A percentile compares a stretch with the other conserved stretches of the same genome.
Conservation (phyloP, 2,113 vertebrate genomes). For the Sporophila hypoxantha region DNA sequence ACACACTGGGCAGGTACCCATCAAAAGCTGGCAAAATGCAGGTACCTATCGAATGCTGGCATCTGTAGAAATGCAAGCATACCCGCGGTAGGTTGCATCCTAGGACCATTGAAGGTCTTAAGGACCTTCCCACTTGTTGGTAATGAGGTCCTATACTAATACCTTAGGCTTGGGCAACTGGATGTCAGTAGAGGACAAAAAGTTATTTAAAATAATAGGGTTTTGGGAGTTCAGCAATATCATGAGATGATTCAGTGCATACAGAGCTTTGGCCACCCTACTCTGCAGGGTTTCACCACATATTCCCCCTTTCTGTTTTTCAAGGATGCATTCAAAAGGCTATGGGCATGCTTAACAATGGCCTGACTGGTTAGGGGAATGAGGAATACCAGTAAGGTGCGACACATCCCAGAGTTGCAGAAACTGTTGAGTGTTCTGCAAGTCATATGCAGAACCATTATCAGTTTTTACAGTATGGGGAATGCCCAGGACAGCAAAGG, state of each 20-base stretch:
- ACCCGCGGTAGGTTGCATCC: not conserved
- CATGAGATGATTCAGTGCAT: fast-evolving
- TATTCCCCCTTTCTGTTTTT: not conserved
- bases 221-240: no score
- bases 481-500: not conserved
- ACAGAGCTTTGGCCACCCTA: not conserved
- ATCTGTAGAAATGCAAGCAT: not conserved
- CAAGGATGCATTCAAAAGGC: not conserved
- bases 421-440: not conserved
- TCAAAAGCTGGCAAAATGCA: not conserved
- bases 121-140: not conserved
- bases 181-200: not conserved
- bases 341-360: not conserved
- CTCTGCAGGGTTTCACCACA: not conserved
- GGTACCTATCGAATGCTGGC: not conserved
- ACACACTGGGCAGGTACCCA: not conserved
- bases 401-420: not conserved
- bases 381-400: not conserved
- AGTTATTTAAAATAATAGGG: no score
- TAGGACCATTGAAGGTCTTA: no score
- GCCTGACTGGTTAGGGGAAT: not conserved
- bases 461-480: not conserved
- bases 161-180: not conserved
- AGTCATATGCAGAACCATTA: not conserved
- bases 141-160: not conserved